Evolutionary conservation across 2,888 invertebrate species (phyloP), one percentile per base, ranked within the genome.

Genomic region (Pseudoips prasinana): DNA sequence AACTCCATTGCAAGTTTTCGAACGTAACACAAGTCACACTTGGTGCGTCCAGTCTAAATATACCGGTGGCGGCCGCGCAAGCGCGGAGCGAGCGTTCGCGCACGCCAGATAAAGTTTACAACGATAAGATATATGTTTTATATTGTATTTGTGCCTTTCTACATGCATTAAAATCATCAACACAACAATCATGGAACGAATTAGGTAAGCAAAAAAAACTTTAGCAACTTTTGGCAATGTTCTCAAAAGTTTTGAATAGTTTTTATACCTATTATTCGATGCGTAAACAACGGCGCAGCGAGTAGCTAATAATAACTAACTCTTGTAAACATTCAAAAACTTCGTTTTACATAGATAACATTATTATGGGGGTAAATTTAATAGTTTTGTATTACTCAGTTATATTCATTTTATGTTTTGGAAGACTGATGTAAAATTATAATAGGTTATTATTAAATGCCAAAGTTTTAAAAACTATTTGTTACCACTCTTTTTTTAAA

Each of bases 31-130:
- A 66, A 71, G 73, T 77, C 77, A 71, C 74, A 77, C 65, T 73
- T 69, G 65, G 68, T 64, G 72, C 7, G 69, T 73, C 76, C 85
- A 84, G 81, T 87, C 87, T 86, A 87, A 85, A 84, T 85, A 82
- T 84, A 87, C 76, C 76, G 78, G 46, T 41, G 59, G 74, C 72
- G 73, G 66, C 54, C 64, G 82, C 82, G 85, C 78, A 73, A 71
- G 72, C 79, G 81, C 83, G 76, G 68, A 62, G 68, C 70, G 64
- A 64, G 62, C 64, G 56, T 66, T 52, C 59, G 62, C 65, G 59
- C 72, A 69, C 68, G 68, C 68, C 62, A 78, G 76, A 78, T 75
- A 82, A 77, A 20, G 7, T n/a, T 69, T 67, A 70, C 58, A 65
- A 66, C 74, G 84, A 86, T 86, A 86, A 87, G 79, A 82, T 78